A percentile compares a stretch with the other conserved stretches of the same genome.
Conservation (phyloP, 2,113 vertebrate genomes). For the Motacilla tschutschensis region DNA sequence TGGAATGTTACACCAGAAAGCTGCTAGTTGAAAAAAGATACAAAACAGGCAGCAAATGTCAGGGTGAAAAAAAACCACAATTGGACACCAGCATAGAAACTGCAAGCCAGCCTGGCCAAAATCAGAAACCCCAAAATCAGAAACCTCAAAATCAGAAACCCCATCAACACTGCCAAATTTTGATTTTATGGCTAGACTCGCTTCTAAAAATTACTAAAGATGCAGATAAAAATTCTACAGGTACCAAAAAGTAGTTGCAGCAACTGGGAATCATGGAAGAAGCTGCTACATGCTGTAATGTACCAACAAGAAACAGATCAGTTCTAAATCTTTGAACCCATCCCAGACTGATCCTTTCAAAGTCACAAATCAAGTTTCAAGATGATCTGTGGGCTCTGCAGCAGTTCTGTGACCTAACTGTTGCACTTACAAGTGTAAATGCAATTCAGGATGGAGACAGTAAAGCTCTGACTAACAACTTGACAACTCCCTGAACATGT, state of each 20-base stretch:
- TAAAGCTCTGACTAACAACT: neutral
- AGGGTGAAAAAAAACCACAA: accelerated
- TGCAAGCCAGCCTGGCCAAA: neutral
- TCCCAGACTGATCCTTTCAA: neutral
- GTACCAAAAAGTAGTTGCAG: neutral
- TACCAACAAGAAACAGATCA: neutral
- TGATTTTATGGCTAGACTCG: neutral
- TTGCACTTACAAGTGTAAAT: neutral
- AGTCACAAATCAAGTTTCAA: neutral
- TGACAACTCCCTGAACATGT: neutral
- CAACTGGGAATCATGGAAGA: neutral
- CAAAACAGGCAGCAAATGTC: neutral
- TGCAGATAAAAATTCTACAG: neutral
- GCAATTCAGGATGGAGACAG: neutral
- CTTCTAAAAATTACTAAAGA: neutral
- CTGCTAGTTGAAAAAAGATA: neutral
- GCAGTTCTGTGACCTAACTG: neutral
- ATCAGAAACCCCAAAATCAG: neutral
- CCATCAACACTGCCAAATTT: neutral
- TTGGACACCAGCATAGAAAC: neutral
- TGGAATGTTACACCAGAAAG: neutral
- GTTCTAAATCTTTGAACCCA: neutral
- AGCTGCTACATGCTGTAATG: neutral
- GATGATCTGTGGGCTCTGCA: neutral
- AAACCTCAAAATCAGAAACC: neutral